These are phyloP conservation scores for Oreotrochilus melanogaster DNA, from an alignment of 2,113 vertebrate genomes.

Conservation along the genomic window DNA sequence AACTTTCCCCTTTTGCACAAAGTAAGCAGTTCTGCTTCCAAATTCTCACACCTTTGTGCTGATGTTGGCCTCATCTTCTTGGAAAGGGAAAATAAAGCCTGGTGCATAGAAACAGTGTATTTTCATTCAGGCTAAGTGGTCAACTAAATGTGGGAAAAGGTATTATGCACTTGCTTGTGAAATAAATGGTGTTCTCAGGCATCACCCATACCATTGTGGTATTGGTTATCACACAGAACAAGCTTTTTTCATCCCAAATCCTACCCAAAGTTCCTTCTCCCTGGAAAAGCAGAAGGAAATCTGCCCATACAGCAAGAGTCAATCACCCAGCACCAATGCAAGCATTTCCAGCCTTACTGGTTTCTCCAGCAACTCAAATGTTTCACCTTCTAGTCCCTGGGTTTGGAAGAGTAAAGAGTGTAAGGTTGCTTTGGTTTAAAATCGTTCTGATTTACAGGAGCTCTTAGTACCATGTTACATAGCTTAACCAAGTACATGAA, in stretches of 20 bases:
- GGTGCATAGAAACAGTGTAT: background rate
- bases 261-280: background rate
- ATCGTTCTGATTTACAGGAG: background rate
- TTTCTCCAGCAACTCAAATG: background rate
- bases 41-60: background rate
- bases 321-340: background rate
- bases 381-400: background rate
- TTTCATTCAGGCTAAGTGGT: background rate
- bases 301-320: background rate
- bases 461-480: background rate
- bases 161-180: background rate
- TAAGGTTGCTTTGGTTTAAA: background rate
- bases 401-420: background rate
- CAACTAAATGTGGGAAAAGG: background rate
- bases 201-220: background rate
- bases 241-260: background rate
- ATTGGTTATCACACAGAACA: background rate
- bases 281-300: conserved; percentile 27
- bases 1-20: background rate
- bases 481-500: background rate
- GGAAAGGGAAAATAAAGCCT: background rate
- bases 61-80: background rate
- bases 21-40: background rate
- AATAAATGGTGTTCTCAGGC: background rate
- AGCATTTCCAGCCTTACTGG: background rate